A percentile compares a stretch with the other conserved stretches of the same genome.
These are phyloP conservation scores for human (Homo sapiens) DNA, from an alignment of 2,113 vertebrate genomes.

Conservation along the genomic window DNA sequence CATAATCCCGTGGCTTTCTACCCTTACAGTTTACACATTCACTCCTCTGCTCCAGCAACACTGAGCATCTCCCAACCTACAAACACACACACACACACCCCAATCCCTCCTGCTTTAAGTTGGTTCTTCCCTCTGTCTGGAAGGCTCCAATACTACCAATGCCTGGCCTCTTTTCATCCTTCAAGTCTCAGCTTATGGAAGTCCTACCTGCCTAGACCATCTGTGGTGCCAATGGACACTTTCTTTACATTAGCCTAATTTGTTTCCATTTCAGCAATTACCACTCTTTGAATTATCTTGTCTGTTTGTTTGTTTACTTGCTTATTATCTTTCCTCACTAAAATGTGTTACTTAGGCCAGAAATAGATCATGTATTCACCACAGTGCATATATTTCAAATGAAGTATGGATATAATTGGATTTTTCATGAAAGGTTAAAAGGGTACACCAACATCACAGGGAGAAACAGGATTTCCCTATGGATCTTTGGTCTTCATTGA, in stretches of 20 bases:
- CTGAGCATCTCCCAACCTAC: too few relatives aligned
- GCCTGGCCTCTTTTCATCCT: background rate
- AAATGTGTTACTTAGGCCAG: background rate
- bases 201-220: background rate
- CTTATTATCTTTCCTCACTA: background rate
- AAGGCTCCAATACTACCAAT: rapidly evolving
- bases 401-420: background rate
- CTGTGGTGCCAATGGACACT: background rate
- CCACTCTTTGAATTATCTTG: background rate
- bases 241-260: background rate
- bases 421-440: background rate
- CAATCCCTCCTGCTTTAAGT: background rate
- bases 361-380: background rate
- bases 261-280: background rate
- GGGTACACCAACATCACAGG: background rate
- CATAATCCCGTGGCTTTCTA: rapidly evolving
- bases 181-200: background rate
- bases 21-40: rapidly evolving
- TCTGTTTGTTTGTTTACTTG: background rate
- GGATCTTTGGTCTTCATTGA: background rate
- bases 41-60: background rate
- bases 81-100: background rate
- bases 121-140: background rate
- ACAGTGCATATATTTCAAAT: background rate
- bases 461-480: background rate